Conservation (phyloP, 2,113 vertebrate species). For the Rhombomys opimus region DNA sequence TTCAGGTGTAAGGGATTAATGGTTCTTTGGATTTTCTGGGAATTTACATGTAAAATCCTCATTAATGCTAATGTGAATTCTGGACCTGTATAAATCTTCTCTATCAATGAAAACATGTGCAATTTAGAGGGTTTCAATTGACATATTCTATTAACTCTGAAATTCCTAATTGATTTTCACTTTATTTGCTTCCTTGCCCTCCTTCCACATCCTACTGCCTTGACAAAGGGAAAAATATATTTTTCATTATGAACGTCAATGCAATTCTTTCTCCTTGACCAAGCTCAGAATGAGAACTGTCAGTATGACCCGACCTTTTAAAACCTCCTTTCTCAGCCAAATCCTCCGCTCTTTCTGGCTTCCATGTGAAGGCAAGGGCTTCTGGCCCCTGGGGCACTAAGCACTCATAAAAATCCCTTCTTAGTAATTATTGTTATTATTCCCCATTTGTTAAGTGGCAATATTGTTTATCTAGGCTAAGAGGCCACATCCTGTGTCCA, state of each 20-base stretch:
- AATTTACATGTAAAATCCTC: conserved; percentile 79
- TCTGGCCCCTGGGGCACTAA: conserved; percentile 69
- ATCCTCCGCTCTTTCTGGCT: conserved; percentile 59
- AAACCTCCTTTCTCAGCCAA: conserved; percentile 67
- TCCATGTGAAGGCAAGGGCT: conserved; percentile 54
- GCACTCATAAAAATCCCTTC: conserved; percentile 67
- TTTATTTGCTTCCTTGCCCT: conserved; percentile 48
- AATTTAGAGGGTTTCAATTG: conserved; percentile 51
- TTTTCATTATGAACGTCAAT: conserved; percentile 69
- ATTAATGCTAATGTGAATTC: conserved; percentile 74
- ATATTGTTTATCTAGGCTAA: conserved; percentile 70
- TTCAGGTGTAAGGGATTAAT: conserved; percentile 75
- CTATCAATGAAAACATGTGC: neutral
- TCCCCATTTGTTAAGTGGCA: conserved; percentile 74
- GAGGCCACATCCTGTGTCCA: conserved; percentile 62
- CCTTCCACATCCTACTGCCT: neutral
- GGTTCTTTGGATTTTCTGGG: conserved; percentile 65
- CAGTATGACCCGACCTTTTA: conserved; percentile 67
- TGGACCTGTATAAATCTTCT: conserved; percentile 63
- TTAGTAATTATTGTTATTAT: conserved; percentile 79
- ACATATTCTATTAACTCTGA: conserved; percentile 67
- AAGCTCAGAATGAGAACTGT: conserved; percentile 64
- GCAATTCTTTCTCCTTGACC: conserved; percentile 70
- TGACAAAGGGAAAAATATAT: conserved; percentile 3
- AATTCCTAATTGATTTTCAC: conserved; percentile 66